Evolutionary conservation across 1,140 invertebrate genomes (phyloP), one percentile per base, ranked within the genome.

Genomic region (Cyrtorhinus lividipennis): DNA sequence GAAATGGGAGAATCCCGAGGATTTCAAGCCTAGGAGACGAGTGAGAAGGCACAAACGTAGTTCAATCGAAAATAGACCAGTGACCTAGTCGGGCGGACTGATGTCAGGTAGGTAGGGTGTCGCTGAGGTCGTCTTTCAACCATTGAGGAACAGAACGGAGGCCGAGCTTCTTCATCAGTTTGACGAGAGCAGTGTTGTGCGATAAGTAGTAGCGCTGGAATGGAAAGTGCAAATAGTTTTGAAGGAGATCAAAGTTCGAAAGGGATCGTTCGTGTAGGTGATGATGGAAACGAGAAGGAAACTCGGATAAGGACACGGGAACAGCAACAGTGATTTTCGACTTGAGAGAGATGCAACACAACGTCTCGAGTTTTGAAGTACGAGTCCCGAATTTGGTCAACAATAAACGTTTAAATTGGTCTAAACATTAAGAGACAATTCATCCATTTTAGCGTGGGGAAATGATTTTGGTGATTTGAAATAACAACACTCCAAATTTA

Each of bases 111-210:
- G 67, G 66, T 20, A 67, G 64, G 1, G 78, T 79, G 68, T 85
- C 81, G 56, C 79, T 83, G 26, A 97, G 79, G 71, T 95, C 92
- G 68, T 93, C 87, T 74, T 94, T 91, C 62, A 98, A 77, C 94
- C 95, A 97, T 70, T 87, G 83, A 12, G 93, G 94, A 66, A 93
- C 85, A 58, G 82, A 83, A 25, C 85, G 79, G 60, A 84, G 81
- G 62, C 90, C 86, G 64, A 93, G 78, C 67, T 90, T 80, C 70
- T 88, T 88, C 38, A 97, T 77, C 56, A 98, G 76, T 74, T 97
- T 96, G 30, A 92, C 91, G 67, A 98, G 75, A 24, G 90, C 92
- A 44, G 92, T 90, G 73, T 97, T 98, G 74, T 95, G 89, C 65
- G 86, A 85, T 69, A 90, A 79, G 75, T 96, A 97, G 76, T 92